phyloP scores from a whole-genome alignment of 2,888 invertebrate genomes.

The Tethea ocularis region DNA sequence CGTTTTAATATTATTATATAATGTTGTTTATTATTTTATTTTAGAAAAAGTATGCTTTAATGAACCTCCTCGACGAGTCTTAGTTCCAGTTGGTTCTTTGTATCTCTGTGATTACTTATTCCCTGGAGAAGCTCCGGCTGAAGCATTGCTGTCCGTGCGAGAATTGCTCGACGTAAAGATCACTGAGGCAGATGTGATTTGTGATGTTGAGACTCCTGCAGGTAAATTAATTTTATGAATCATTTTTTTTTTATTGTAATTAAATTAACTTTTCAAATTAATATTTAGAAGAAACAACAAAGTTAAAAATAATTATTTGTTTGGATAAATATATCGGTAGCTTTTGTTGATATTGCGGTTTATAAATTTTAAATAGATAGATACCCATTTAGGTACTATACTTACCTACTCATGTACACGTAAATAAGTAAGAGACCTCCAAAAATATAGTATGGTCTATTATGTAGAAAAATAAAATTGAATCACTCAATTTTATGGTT shows the following conservation, averaged over 20 bases:
- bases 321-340: too few relatives aligned
- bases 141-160: constrained; percentile 90
- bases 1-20: not conserved
- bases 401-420: too few relatives aligned
- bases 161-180: constrained; percentile 92
- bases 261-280: too few relatives aligned
- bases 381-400: too few relatives aligned
- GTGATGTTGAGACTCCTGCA: constrained; percentile 90
- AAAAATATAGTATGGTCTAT: too few relatives aligned
- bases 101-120: constrained; percentile 95
- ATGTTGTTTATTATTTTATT: constrained; percentile 28
- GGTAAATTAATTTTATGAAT: constrained; percentile 72
- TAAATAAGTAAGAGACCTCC: too few relatives aligned
- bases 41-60: constrained; percentile 91
- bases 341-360: too few relatives aligned
- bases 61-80: constrained; percentile 94
- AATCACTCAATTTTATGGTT: too few relatives aligned
- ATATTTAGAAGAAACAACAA: too few relatives aligned
- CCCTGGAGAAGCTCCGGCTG: constrained; percentile 93
- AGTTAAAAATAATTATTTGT: too few relatives aligned
- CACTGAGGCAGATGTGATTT: constrained; percentile 86
- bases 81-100: constrained; percentile 87
- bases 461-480: too few relatives aligned
- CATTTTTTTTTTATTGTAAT: not conserved
- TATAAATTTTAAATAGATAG: too few relatives aligned